phyloP scores from a whole-genome alignment of 2,888 invertebrate genomes.

The Chymomyza caudatula region DNA sequence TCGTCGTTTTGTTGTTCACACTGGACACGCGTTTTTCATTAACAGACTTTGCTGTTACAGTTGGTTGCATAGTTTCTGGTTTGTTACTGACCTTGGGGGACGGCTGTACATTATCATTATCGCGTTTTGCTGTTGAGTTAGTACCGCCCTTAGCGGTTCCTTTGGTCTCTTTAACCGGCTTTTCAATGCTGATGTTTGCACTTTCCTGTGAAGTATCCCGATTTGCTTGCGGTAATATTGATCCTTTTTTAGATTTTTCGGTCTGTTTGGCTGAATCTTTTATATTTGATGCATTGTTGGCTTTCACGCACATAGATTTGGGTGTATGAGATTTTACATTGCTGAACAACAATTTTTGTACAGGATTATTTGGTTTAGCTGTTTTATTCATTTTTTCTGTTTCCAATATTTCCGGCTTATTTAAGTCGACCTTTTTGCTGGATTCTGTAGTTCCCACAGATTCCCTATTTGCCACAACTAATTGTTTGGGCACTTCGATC shows the following conservation, averaged over 20 bases:
- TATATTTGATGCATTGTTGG: not conserved
- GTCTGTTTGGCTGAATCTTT: not conserved
- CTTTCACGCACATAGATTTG: not conserved
- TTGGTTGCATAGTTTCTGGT: not conserved
- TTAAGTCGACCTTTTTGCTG: not conserved
- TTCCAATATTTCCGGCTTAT: not conserved
- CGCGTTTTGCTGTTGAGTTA: not conserved
- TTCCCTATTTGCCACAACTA: not conserved
- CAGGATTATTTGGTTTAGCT: not conserved
- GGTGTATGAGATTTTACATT: too few species aligned
- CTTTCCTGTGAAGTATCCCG: not conserved
- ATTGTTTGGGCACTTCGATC: not conserved
- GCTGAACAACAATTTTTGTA: too few species aligned
- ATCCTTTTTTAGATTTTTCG: not conserved
- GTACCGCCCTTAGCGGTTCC: not conserved
- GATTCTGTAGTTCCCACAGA: not conserved
- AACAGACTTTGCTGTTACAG: not conserved
- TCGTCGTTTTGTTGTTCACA: not conserved
- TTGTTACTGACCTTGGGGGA: not conserved
- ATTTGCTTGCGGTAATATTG: not conserved
- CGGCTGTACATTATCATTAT: not conserved
- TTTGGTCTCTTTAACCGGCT: not conserved
- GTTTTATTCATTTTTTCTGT: not conserved
- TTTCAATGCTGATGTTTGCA: too few species aligned
- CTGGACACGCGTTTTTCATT: not conserved